phyloP scores from a whole-genome alignment of 2,888 invertebrate species.

The Meteorus colon region DNA sequence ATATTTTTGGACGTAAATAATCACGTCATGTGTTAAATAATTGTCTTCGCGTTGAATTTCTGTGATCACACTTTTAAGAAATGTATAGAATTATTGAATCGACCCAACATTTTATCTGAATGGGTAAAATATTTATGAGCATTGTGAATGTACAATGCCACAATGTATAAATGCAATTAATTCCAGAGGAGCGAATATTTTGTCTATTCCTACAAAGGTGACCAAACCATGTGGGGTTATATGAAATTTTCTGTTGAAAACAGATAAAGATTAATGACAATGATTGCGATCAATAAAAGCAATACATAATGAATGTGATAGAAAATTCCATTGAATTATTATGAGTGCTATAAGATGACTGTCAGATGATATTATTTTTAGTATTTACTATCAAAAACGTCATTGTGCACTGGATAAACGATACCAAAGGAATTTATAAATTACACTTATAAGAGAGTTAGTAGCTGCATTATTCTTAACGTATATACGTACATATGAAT shows the following conservation, averaged over 20 bases:
- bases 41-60: neutral
- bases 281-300: neutral
- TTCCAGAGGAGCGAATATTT: neutral
- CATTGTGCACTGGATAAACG: slow-evolving; percentile 42
- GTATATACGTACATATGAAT: slow-evolving; percentile 52
- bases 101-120: neutral
- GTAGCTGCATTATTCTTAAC: slow-evolving; percentile 59
- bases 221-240: neutral
- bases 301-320: neutral
- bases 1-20: neutral
- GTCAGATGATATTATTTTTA: neutral
- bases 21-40: neutral
- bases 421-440: slow-evolving; percentile 57
- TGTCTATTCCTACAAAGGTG: neutral
- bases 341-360: neutral
- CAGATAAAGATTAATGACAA: neutral
- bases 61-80: neutral
- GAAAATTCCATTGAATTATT: neutral
- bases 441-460: slow-evolving; percentile 62
- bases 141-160: neutral
- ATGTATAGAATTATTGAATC: neutral
- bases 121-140: neutral
- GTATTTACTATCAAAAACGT: neutral
- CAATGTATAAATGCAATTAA: neutral
- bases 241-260: neutral